A percentile compares a stretch with the other conserved stretches of the same genome.
phyloP scores from a whole-genome alignment of 2,888 invertebrate genomes.

The Syrphus vitripennis region DNA sequence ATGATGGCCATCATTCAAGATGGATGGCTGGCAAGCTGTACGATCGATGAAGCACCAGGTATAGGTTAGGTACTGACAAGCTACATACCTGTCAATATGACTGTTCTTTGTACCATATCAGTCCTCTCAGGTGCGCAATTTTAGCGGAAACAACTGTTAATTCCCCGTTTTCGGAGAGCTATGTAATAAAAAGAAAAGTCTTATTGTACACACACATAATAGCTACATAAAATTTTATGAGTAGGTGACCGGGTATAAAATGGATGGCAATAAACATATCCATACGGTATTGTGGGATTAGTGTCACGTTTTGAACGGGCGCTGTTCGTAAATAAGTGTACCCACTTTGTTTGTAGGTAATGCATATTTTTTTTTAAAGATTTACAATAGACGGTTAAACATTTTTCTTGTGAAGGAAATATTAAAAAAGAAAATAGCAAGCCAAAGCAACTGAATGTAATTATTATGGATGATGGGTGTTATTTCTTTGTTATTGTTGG shows the following conservation, averaged over 20 bases:
- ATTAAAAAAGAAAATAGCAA: slow-evolving; percentile 15
- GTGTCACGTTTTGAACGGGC: slow-evolving; percentile 37
- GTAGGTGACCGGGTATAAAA: slow-evolving; percentile 62
- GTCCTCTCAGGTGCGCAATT: slow-evolving; percentile 33
- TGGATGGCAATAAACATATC: slow-evolving; percentile 4
- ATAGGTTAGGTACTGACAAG: slow-evolving; percentile 11
- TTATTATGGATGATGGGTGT: slow-evolving; percentile 28
- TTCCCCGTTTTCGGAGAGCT: slow-evolving; percentile 49
- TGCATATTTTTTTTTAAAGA: not conserved
- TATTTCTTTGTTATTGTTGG: slow-evolving; percentile 23
- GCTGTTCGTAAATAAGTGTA: not conserved
- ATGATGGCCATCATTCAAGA: slow-evolving; percentile 5
- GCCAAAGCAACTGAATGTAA: slow-evolving; percentile 23
- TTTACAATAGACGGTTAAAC: slow-evolving; percentile 32
- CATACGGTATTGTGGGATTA: slow-evolving; percentile 43
- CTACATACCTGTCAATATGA: slow-evolving; percentile 40
- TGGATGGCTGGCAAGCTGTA: not conserved
- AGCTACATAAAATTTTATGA: slow-evolving; percentile 57
- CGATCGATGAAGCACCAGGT: not conserved
- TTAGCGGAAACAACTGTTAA: slow-evolving; percentile 57
- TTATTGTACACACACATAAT: not conserved
- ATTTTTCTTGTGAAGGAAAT: slow-evolving; percentile 30
- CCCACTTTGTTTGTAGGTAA: not conserved
- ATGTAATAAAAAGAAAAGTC: slow-evolving; percentile 2
- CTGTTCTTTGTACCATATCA: slow-evolving; percentile 44